Percentiles rank a stretch among this genome's conserved stretches.
These are phyloP conservation scores for Salminus brasiliensis DNA, from an alignment of 2,113 vertebrate genomes.

Conservation along the genomic window DNA sequence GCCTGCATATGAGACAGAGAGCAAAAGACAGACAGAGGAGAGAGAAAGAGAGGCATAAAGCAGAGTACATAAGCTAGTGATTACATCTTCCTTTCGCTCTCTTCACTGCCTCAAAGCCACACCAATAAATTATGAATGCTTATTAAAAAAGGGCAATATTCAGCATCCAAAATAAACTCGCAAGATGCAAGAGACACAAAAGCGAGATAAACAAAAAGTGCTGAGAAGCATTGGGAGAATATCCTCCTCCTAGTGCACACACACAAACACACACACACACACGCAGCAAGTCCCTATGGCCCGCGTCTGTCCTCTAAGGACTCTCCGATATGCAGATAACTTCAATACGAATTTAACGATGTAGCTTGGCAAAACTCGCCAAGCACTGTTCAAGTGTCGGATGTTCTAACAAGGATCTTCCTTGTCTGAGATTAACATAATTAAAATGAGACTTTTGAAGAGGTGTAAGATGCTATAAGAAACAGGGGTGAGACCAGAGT, in stretches of 20 bases:
- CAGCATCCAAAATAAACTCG: constrained; percentile 72
- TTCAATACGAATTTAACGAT: constrained; percentile 27
- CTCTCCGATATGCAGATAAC: constrained; percentile 42
- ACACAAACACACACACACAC: constrained; percentile 12
- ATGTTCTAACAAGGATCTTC: not conserved
- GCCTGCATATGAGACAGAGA: not conserved
- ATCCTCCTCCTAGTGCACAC: constrained; percentile 25
- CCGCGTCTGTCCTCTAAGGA: constrained; percentile 2
- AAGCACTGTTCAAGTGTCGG: not conserved
- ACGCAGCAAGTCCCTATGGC: constrained; percentile 13
- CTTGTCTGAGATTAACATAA: not conserved
- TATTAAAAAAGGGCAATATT: constrained; percentile 81
- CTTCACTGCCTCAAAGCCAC: constrained; percentile 38
- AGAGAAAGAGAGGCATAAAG: constrained; percentile 55
- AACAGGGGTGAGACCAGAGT: too few relatives aligned
- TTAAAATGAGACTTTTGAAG: not conserved
- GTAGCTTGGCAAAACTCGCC: not conserved
- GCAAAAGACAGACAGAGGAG: constrained; percentile 39
- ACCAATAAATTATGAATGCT: constrained; percentile 77
- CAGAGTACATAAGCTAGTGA: constrained; percentile 56
- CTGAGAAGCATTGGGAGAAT: constrained; percentile 59
- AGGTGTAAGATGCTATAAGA: too few relatives aligned
- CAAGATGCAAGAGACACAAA: constrained; percentile 61
- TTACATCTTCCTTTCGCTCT: constrained; percentile 32
- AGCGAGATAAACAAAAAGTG: constrained; percentile 69